Percentiles rank a stretch among this genome's conserved stretches.
These are phyloP conservation scores for Bembecia ichneumoniformis DNA, from an alignment of 2,888 invertebrate species.

Conservation along the genomic window DNA sequence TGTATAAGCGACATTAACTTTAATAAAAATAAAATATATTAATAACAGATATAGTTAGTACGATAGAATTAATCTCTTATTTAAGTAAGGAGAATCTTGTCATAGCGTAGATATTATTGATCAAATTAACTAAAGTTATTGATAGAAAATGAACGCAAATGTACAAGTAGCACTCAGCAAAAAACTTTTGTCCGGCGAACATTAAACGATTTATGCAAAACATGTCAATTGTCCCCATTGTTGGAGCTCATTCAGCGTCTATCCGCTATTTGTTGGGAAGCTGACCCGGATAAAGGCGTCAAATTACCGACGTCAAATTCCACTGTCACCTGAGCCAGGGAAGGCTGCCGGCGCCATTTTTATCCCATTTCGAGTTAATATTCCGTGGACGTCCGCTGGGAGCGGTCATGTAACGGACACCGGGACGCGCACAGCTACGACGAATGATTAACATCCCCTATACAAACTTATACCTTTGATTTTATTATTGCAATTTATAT, in stretches of 20 bases:
- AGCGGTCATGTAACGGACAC: constrained; percentile 49
- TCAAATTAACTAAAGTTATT: too few relatives aligned
- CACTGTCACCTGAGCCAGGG: constrained; percentile 54
- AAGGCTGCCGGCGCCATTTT: constrained; percentile 47
- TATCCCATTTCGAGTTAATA: constrained; percentile 62
- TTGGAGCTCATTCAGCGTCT: constrained; percentile 27
- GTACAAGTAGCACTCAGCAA: too few relatives aligned
- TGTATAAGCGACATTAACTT: too few relatives aligned
- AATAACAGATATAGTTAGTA: too few relatives aligned
- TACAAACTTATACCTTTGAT: not conserved
- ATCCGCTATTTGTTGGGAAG: constrained; percentile 44
- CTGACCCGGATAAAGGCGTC: constrained; percentile 61
- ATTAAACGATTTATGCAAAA: constrained; percentile 34
- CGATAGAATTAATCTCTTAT: too few relatives aligned
- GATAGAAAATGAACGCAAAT: too few relatives aligned
- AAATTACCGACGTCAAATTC: constrained; percentile 63
- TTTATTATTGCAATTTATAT: too few relatives aligned
- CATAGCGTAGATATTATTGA: too few relatives aligned
- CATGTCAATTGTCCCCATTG: constrained; percentile 23
- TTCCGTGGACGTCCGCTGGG: constrained; percentile 54
- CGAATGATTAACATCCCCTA: constrained; percentile 24
- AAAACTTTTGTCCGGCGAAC: not conserved
- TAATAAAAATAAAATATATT: too few relatives aligned
- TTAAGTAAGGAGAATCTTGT: too few relatives aligned
- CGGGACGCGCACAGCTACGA: constrained; percentile 36